These are phyloP conservation scores for Meteorus colon DNA, from an alignment of 2,888 invertebrate species.

Conservation along the genomic window DNA sequence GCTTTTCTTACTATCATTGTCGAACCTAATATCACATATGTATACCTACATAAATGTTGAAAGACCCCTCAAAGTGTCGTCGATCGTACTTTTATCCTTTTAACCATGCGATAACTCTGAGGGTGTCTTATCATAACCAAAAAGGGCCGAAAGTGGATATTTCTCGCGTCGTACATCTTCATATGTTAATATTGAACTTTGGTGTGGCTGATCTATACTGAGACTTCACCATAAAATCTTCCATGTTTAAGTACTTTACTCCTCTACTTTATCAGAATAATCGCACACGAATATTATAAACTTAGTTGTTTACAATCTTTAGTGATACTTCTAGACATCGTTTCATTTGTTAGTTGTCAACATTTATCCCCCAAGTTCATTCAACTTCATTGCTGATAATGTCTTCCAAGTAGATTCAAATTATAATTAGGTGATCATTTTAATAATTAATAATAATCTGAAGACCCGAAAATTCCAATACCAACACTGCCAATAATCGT, in stretches of 20 bases:
- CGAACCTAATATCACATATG: not conserved
- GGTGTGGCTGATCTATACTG: not conserved
- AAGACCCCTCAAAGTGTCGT: slow-evolving; percentile 19
- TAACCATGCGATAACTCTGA: slow-evolving; percentile 25
- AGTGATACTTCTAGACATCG: not conserved
- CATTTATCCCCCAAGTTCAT: too few species aligned
- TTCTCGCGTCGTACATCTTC: not conserved
- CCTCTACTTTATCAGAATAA: slow-evolving; percentile 10
- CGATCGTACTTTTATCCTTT: slow-evolving; percentile 34
- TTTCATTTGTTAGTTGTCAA: too few species aligned
- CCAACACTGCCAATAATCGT: too few species aligned
- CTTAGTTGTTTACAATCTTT: not conserved
- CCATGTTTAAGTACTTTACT: not conserved
- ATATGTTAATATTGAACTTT: slow-evolving; percentile 26
- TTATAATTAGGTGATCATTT: too few species aligned
- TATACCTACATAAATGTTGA: not conserved
- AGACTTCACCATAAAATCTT: not conserved
- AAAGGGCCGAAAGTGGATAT: slow-evolving; percentile 14
- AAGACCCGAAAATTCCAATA: too few species aligned
- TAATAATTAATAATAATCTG: too few species aligned
- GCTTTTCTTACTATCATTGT: not conserved
- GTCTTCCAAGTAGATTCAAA: too few species aligned
- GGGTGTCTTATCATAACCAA: slow-evolving; percentile 12
- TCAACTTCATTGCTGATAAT: too few species aligned
- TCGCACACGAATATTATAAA: slow-evolving; percentile 12